phyloP scores from a whole-genome alignment of 2,797 vertebrate species.

The Hippocampus kuda region DNA sequence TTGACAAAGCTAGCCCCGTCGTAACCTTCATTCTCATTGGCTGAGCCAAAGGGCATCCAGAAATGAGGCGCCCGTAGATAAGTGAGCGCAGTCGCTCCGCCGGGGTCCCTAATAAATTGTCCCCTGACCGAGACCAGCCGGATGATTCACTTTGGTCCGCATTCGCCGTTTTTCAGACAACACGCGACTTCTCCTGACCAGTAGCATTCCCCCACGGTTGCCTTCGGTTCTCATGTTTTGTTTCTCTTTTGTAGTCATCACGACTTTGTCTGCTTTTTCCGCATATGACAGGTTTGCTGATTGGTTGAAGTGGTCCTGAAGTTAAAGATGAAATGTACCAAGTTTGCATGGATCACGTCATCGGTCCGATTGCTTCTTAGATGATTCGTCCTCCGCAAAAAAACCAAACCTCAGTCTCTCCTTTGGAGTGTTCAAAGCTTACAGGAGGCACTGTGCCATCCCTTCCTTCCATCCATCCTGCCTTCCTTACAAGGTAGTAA shows the following conservation, averaged over 20 bases:
- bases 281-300: background rate
- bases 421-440: conserved; percentile 49
- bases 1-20: conserved; percentile 61
- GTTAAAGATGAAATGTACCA: background rate
- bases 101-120: conserved; percentile 40
- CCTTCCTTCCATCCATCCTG: conserved; percentile 33
- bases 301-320: background rate
- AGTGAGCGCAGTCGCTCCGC: conserved; percentile 46
- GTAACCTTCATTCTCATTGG: conserved; percentile 60
- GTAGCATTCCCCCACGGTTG: background rate
- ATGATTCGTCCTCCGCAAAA: conserved; percentile 39
- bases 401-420: conserved; percentile 28
- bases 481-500: conserved; percentile 38
- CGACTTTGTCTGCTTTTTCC: background rate
- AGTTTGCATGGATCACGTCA: background rate
- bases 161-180: background rate
- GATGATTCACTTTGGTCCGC: background rate
- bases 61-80: conserved; percentile 48
- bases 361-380: background rate
- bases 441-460: conserved; percentile 47
- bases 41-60: conserved; percentile 55
- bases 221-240: background rate
- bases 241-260: background rate
- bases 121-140: background rate
- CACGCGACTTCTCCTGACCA: background rate